Base-by-base conservation (phyloP, 1,140 invertebrate genomes). In the Mylabris phalerata region DNA sequence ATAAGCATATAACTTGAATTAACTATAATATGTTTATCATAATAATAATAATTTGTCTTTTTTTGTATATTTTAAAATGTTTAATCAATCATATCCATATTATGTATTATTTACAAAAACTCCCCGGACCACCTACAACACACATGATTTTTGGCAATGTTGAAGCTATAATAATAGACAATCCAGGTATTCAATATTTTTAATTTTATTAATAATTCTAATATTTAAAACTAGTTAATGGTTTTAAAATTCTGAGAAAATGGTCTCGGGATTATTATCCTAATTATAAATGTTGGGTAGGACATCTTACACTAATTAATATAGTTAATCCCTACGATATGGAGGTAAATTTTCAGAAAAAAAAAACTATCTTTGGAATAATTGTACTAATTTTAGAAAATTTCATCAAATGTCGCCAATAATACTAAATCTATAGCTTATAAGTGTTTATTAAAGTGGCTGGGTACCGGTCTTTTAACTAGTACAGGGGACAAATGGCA, bases 401-500 rank as follows among this genome's bases (percentile, higher is more conserved):
- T 55, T 40, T 48, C 47, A 10, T 48, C 52, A 27, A 47, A 39
- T 9, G 24, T 48, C 13, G 24, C 9, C 9, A 45, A 55, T 26
- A 48, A 5, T 3, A 24, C 9, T 5, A 55, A 55, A 40, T 24
- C 42, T 2, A 2, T 6, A 7, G 10, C 39, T 1, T 55, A 55
- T 26, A 11, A 55, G 9, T 10, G 32, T 27, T 71, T 73, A 7
- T 25, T 80, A 13, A 13, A 32, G 9, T 55, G 52, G 52, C 39
- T 55, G 4, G 39, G 39, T 32, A 24, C 27, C 9, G 44, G 52
- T 19, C 27, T 55, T 24, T 25, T 55, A 27, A 55, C 52, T 10
- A 55, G 52, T 26, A 10, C 24, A 19, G 84, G 84, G 24, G 63
- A 63, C 0, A 86, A 87, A 74, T 90, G 88, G 88, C 76, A 79